These are phyloP conservation scores for Cardiocondyla obscurior DNA, from an alignment of 1,140 invertebrate genomes.

Conservation along the genomic window DNA sequence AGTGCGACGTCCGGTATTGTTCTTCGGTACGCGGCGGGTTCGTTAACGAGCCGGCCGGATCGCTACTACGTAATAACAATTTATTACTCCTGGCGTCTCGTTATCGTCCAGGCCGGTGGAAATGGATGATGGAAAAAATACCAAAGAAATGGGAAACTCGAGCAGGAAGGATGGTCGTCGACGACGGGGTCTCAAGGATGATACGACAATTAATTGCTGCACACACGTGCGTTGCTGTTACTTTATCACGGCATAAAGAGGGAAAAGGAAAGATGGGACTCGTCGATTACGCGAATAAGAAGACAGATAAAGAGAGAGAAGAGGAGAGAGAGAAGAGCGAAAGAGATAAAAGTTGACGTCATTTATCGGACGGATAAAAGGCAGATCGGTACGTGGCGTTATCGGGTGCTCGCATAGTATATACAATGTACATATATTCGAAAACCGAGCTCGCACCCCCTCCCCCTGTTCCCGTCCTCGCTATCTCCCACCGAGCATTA, in stretches of 20 bases:
- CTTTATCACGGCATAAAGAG: constrained; percentile 8
- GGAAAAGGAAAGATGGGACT: background rate
- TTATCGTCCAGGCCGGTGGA: constrained; percentile 28
- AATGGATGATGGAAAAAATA: constrained; percentile 15
- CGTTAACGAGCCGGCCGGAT: constrained; percentile 49
- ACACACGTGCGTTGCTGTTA: constrained; percentile 24
- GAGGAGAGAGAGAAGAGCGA: background rate
- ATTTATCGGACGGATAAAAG: constrained; percentile 49
- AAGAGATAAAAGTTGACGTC: background rate
- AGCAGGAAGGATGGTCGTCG: background rate
- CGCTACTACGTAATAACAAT: constrained; percentile 31
- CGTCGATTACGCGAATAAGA: background rate
- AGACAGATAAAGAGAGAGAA: background rate
- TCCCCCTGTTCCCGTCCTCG: background rate
- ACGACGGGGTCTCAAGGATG: constrained; percentile 3
- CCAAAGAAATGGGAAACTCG: background rate
- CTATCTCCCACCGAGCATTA: constrained; percentile 31
- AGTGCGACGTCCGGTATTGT: constrained; percentile 42
- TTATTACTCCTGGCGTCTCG: constrained; percentile 32
- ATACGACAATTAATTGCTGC: constrained; percentile 48
- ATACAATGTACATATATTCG: constrained; percentile 30
- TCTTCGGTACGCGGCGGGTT: constrained; percentile 11
- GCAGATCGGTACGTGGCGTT: constrained; percentile 33
- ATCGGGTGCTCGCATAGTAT: constrained; percentile 7
- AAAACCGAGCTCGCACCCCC: constrained; percentile 22